Evolutionary conservation across 2,888 invertebrate species (phyloP).

Genomic region (Rhyacophila evoluta): DNA sequence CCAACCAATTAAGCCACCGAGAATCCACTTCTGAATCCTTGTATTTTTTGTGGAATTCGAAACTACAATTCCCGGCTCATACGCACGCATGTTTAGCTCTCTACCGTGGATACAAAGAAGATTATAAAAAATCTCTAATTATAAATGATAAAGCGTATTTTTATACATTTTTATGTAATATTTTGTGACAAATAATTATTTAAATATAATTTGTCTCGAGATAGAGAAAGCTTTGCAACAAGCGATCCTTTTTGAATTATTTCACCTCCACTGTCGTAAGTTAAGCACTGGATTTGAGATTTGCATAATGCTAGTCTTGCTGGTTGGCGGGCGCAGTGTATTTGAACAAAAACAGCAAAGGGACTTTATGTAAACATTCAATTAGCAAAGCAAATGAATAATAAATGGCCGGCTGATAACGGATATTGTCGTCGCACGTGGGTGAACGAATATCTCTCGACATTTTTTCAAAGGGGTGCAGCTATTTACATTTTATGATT

Average conservation of each 20-base stretch:
- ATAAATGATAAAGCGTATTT: too few relatives aligned
- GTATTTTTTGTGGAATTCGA: too few relatives aligned
- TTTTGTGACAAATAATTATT: too few relatives aligned
- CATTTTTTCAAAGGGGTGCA: not conserved
- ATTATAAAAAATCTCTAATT: too few relatives aligned
- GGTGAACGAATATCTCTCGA: not conserved
- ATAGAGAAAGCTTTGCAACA: too few relatives aligned
- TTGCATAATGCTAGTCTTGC: conserved; percentile 17
- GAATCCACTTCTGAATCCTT: too few relatives aligned
- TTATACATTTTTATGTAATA: too few relatives aligned
- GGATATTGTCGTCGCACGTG: conserved; percentile 14
- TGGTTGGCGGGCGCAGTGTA: conserved; percentile 20
- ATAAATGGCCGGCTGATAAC: conserved; percentile 24
- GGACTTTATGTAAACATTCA: conserved; percentile 49
- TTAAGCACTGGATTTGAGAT: not conserved
- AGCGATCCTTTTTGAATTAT: not conserved
- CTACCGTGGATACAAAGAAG: too few relatives aligned
- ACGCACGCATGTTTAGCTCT: too few relatives aligned
- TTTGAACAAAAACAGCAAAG: conserved; percentile 41
- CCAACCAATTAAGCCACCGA: too few relatives aligned
- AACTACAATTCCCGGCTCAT: too few relatives aligned
- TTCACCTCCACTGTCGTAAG: not conserved
- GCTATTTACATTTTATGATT: not conserved
- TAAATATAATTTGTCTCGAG: too few relatives aligned
- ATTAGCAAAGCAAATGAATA: conserved; percentile 52